Evolutionary conservation across 2,888 invertebrate species (phyloP).

Genomic region (Leptinotarsa juncta): DNA sequence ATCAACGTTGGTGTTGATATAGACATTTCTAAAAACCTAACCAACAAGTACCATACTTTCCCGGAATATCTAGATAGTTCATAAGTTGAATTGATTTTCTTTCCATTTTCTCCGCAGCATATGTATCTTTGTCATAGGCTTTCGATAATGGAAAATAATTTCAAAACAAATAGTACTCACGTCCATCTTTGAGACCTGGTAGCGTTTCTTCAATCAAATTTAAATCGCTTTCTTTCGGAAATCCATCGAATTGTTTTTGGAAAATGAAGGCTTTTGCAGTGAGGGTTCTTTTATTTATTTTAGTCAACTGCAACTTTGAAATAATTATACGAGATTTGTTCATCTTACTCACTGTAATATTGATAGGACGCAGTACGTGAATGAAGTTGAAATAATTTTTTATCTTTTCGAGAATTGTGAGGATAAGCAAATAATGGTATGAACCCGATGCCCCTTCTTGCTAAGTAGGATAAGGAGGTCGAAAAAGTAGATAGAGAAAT

Average conservation of each 20-base stretch:
- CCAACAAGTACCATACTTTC: neutral
- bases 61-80: neutral
- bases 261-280: conserved; percentile 72
- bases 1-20: too few species aligned
- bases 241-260: conserved; percentile 75
- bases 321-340: conserved; percentile 9
- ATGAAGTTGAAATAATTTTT: too few species aligned
- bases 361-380: neutral
- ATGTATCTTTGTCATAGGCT: too few species aligned
- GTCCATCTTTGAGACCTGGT: conserved; percentile 74
- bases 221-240: conserved; percentile 75
- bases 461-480: too few species aligned
- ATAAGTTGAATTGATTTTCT: too few species aligned
- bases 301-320: neutral
- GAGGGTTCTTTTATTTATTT: conserved; percentile 25
- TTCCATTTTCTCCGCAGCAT: too few species aligned
- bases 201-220: conserved; percentile 76
- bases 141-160: too few species aligned
- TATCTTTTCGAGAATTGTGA: too few species aligned
- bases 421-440: too few species aligned
- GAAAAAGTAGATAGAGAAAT: too few species aligned
- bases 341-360: conserved; percentile 20
- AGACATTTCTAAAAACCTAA: too few species aligned
- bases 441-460: too few species aligned
- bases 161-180: conserved; percentile 61